These are phyloP conservation scores for Agelas oroides DNA, from an alignment of 37 sponge, comb jelly and placozoan genomes.

Conservation along the genomic window DNA sequence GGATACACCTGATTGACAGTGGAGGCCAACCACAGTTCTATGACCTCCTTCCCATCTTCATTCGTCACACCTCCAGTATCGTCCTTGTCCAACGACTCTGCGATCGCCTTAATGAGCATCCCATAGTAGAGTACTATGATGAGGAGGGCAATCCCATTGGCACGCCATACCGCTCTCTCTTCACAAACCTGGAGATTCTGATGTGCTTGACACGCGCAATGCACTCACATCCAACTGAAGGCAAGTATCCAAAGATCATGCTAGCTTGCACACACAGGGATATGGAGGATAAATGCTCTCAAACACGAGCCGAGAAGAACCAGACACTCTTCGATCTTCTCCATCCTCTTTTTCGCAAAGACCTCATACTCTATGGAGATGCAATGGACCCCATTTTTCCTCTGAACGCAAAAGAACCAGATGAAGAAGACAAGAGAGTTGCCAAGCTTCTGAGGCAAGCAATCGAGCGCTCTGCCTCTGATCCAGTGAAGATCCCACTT, in stretches of 20 bases:
- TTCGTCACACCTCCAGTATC: neutral
- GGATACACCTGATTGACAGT: constrained; percentile 23
- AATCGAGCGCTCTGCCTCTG: neutral
- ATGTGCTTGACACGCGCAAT: neutral
- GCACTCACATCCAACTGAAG: neutral
- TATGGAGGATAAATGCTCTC: neutral
- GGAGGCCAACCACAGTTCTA: constrained; percentile 13
- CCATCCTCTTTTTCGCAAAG: neutral
- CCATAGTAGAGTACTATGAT: neutral
- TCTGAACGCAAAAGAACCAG: neutral
- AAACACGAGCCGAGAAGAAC: neutral
- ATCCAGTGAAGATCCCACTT: neutral
- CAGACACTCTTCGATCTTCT: neutral
- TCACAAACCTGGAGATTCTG: neutral
- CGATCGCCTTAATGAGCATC: neutral
- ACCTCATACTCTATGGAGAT: neutral
- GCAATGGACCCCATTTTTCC: neutral
- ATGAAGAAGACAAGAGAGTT: neutral
- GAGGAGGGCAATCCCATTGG: too few species aligned
- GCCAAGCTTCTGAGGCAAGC: neutral
- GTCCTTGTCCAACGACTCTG: constrained; percentile 3
- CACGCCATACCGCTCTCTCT: too few species aligned
- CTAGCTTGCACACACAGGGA: neutral
- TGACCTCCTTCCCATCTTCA: constrained; percentile 18
- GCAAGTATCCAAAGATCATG: neutral